Conservation (phyloP, 2,888 invertebrate genomes). For the Drosophila paucipuncta region DNA sequence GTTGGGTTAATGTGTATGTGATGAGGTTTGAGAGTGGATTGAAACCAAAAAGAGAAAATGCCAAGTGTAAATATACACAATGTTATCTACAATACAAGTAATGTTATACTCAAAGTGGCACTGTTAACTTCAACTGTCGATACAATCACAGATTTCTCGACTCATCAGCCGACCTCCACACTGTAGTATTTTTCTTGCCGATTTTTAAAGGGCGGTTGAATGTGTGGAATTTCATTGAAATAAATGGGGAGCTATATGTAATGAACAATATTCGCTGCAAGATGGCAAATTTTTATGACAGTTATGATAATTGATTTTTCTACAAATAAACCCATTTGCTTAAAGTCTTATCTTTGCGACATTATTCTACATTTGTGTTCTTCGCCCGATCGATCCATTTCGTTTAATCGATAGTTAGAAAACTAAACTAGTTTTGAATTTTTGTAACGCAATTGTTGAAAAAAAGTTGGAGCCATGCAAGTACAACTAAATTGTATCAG, state of each 20-base stretch:
- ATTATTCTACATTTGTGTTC: background rate
- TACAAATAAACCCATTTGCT: background rate
- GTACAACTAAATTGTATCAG: background rate
- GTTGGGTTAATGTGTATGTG: conserved; percentile 36
- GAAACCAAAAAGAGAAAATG: conserved; percentile 32
- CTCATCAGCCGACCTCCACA: conserved; percentile 20
- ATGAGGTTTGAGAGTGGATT: conserved; percentile 54
- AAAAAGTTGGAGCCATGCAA: background rate
- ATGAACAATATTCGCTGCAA: background rate
- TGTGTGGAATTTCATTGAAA: background rate
- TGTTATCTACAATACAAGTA: conserved; percentile 20
- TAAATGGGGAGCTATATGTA: background rate
- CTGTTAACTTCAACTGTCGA: background rate
- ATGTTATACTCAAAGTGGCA: conserved; percentile 27
- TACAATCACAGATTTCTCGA: too few species aligned
- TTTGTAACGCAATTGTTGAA: background rate
- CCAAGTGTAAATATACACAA: conserved; percentile 35
- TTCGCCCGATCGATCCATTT: background rate
- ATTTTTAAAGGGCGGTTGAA: background rate
- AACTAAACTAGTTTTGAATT: background rate
- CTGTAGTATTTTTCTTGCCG: conserved; percentile 5
- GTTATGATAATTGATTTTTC: background rate
- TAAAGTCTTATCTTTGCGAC: background rate
- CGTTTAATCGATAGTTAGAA: background rate
- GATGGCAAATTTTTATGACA: background rate